phyloP scores from a whole-genome alignment of 2,113 vertebrate genomes.

The Cettia cetti region DNA sequence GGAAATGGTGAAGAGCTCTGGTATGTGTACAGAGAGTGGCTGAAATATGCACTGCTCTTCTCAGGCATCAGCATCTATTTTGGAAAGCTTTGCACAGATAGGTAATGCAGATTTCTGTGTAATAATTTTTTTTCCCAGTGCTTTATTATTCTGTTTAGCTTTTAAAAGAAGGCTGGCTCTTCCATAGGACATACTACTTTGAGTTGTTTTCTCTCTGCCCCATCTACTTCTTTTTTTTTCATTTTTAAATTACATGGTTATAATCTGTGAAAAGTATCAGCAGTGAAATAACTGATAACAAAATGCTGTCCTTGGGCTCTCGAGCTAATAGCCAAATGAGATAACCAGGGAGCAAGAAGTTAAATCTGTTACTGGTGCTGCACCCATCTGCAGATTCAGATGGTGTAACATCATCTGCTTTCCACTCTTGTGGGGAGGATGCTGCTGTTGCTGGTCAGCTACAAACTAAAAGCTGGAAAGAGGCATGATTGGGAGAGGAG shows the following conservation, averaged over 20 bases:
- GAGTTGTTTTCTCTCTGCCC: neutral
- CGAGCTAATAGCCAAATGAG: neutral
- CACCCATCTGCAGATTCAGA: neutral
- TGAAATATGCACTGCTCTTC: neutral
- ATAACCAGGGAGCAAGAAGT: neutral
- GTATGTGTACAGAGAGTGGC: neutral
- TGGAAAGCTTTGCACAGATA: neutral
- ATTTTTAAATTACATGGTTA: neutral
- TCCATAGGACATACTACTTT: neutral
- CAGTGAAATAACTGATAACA: neutral
- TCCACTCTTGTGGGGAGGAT: rapidly evolving
- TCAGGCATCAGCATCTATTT: neutral
- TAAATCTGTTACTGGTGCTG: neutral
- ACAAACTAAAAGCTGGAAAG: neutral
- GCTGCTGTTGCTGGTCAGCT: neutral
- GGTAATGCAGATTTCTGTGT: neutral
- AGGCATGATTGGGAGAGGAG: rapidly evolving
- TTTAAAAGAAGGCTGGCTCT: neutral
- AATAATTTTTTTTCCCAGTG: neutral
- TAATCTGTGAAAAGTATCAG: slow-evolving; percentile 9
- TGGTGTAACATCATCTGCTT: neutral
- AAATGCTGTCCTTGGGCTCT: neutral
- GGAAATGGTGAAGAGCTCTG: neutral
- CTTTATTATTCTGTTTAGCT: neutral
- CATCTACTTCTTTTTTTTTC: neutral